A percentile compares a stretch with the other conserved stretches of the same genome.
These are phyloP conservation scores for Onychostoma macrolepis DNA, from an alignment of 2,113 vertebrate species.

Conservation along the genomic window DNA sequence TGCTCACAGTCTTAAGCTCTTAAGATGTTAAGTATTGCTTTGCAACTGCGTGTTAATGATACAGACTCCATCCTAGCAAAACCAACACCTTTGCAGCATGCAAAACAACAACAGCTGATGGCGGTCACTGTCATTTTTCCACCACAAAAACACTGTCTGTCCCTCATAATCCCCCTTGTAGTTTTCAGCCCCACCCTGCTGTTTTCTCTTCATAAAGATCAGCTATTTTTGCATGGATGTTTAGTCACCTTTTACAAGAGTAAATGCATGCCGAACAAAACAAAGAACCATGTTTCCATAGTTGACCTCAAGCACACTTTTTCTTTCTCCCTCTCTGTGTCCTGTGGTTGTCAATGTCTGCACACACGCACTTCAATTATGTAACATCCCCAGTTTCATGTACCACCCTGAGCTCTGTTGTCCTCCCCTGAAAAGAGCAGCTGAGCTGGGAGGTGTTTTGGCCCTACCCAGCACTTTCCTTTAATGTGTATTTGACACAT, in stretches of 20 bases:
- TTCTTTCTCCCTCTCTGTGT: neutral
- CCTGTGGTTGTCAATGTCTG: neutral
- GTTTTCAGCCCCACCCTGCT: conserved; percentile 43
- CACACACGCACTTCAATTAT: conserved; percentile 27
- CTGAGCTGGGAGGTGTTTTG: neutral
- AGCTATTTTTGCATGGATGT: neutral
- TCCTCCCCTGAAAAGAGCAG: conserved; percentile 31
- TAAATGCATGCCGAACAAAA: neutral
- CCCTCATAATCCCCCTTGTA: conserved; percentile 27
- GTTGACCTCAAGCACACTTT: neutral
- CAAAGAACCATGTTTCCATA: neutral
- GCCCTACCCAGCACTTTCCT: conserved; percentile 22
- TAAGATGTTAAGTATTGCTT: conserved; percentile 38
- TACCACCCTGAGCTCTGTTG: conserved; percentile 28
- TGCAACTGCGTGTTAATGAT: conserved; percentile 50
- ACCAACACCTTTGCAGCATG: conserved; percentile 31
- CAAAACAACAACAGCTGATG: conserved; percentile 31
- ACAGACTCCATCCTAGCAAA: conserved; percentile 3
- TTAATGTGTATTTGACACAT: conserved; percentile 27
- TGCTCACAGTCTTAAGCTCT: conserved; percentile 30
- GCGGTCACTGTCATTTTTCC: conserved; percentile 45
- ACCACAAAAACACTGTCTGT: conserved; percentile 43
- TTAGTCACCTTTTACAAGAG: neutral
- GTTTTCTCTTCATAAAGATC: conserved; percentile 9
- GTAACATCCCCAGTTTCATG: conserved; percentile 26